Evolutionary conservation across 2,888 invertebrate genomes (phyloP).

Genomic region (Drosophila cyrtoloma): DNA sequence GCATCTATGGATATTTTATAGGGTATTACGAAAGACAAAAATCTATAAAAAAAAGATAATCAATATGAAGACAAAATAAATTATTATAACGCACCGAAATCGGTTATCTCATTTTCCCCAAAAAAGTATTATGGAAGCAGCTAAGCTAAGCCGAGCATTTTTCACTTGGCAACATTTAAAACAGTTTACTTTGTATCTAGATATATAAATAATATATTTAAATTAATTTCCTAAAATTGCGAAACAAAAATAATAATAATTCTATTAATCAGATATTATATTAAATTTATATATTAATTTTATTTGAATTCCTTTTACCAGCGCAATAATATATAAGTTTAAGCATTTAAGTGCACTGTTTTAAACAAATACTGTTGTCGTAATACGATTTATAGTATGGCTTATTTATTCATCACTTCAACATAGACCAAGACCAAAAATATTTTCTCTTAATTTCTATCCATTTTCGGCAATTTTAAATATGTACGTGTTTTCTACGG

Average conservation of each 20-base stretch:
- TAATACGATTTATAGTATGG: not conserved
- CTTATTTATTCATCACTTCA: not conserved
- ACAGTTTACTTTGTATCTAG: not conserved
- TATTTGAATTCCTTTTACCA: not conserved
- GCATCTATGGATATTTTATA: not conserved
- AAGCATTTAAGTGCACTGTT: not conserved
- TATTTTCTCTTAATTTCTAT: not conserved
- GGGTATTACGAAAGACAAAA: not conserved
- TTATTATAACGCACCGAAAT: not conserved
- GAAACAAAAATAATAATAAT: too few species aligned
- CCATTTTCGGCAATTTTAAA: not conserved
- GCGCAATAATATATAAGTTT: not conserved
- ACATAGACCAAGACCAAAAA: too few species aligned
- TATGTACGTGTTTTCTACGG: conserved; percentile 16
- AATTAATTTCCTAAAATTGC: not conserved
- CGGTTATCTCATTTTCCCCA: fast-evolving
- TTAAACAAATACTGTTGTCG: not conserved
- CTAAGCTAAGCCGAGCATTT: not conserved
- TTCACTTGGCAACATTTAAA: not conserved
- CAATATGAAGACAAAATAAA: not conserved
- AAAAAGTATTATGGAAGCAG: too few species aligned
- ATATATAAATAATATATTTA: not conserved
- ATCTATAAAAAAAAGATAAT: not conserved
- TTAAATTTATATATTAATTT: fast-evolving
- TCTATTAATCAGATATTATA: too few species aligned